These are phyloP conservation scores for Pseudorasbora parva DNA, from an alignment of 2,113 vertebrate species.

Conservation along the genomic window DNA sequence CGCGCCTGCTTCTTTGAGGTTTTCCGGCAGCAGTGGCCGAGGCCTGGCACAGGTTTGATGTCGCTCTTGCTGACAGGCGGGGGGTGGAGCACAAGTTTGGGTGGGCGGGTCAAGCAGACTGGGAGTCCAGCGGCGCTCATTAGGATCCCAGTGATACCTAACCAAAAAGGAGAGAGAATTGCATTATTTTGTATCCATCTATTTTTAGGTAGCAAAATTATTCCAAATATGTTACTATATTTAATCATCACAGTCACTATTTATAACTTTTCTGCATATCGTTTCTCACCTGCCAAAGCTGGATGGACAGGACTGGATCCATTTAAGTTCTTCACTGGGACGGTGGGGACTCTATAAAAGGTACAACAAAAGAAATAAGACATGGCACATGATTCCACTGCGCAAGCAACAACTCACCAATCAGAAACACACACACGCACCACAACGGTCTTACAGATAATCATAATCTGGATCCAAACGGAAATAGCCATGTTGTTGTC, in stretches of 20 bases:
- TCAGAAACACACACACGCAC: not conserved
- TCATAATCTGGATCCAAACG: slow-evolving; percentile 16
- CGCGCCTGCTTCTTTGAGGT: slow-evolving; percentile 93
- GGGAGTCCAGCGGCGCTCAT: slow-evolving; percentile 94
- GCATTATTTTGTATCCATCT: not conserved
- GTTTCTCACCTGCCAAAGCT: slow-evolving; percentile 84
- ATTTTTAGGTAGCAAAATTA: not conserved
- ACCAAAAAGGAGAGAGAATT: not conserved
- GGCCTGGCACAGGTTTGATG: slow-evolving; percentile 91
- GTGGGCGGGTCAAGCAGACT: slow-evolving; percentile 91
- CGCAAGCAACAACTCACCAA: slow-evolving; percentile 2
- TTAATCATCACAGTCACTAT: not conserved
- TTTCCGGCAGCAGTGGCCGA: slow-evolving; percentile 92
- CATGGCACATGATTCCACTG: not conserved
- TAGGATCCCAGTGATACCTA: slow-evolving; percentile 94
- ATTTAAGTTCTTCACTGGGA: slow-evolving; percentile 94
- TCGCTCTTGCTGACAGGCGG: slow-evolving; percentile 94
- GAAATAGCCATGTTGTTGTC: not conserved
- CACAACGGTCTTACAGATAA: not conserved
- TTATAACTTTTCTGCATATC: not conserved
- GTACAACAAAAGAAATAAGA: slow-evolving; percentile 13
- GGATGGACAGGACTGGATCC: slow-evolving; percentile 92
- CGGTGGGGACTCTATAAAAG: slow-evolving; percentile 86
- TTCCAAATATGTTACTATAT: not conserved
- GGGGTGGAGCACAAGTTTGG: slow-evolving; percentile 92